phyloP scores from a whole-genome alignment of 2,888 invertebrate species.

The Agrotis puta region DNA sequence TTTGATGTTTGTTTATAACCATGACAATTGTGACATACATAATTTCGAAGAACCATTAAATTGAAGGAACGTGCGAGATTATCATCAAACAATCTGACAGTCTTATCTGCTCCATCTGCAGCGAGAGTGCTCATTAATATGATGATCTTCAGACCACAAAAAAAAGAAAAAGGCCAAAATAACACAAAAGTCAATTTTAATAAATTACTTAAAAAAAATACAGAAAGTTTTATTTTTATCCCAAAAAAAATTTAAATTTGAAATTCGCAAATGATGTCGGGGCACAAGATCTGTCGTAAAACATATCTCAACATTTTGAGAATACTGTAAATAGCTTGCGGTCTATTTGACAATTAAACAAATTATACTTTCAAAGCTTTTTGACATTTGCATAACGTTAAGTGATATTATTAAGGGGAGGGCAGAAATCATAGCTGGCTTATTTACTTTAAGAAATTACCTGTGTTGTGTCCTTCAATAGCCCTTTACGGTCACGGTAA shows the following conservation, averaged over 20 bases:
- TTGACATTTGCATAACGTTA: slow-evolving; percentile 65
- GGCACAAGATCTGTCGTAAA: neutral
- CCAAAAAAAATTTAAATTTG: neutral
- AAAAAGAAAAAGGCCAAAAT: too few species aligned
- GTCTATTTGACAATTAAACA: slow-evolving; percentile 71
- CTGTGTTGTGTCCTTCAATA: too few species aligned
- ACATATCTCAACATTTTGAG: slow-evolving; percentile 21
- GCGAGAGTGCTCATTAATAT: too few species aligned
- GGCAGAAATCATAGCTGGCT: neutral
- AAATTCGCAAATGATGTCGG: slow-evolving; percentile 9
- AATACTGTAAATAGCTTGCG: slow-evolving; percentile 63
- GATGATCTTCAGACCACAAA: too few species aligned
- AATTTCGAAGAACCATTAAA: too few species aligned
- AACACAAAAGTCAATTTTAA: too few species aligned
- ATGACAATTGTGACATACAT: neutral
- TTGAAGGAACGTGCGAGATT: too few species aligned
- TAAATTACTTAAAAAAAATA: neutral
- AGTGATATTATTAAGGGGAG: slow-evolving; percentile 62
- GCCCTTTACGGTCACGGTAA: too few species aligned
- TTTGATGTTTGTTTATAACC: too few species aligned
- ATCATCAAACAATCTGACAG: too few species aligned
- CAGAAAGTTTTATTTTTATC: too few species aligned
- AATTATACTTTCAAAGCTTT: slow-evolving; percentile 69
- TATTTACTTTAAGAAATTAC: neutral
- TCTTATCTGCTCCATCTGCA: too few species aligned